Percentiles rank a stretch among this genome's conserved stretches.
phyloP scores from a whole-genome alignment of 2,888 invertebrate species.

The Autographa pulchrina region DNA sequence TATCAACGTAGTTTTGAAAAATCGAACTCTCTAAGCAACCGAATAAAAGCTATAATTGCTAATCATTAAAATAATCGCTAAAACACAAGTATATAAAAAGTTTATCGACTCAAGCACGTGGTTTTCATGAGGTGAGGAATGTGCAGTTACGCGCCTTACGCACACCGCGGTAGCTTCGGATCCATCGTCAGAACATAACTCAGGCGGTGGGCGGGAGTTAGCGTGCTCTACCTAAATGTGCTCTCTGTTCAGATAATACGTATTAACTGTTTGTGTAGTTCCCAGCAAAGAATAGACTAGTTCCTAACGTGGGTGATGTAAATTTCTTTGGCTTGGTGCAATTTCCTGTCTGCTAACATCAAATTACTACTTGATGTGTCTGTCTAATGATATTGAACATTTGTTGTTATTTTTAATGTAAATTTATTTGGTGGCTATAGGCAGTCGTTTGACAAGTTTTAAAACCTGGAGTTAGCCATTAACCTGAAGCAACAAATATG shows the following conservation, averaged over 20 bases:
- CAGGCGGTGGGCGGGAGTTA: slow-evolving; percentile 56
- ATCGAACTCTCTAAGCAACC: not conserved
- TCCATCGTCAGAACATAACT: slow-evolving; percentile 62
- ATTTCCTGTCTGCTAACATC: not conserved
- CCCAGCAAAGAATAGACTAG: slow-evolving; percentile 3
- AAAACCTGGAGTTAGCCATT: too few relatives aligned
- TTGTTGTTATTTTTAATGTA: not conserved
- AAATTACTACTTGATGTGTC: not conserved
- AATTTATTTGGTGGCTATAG: not conserved
- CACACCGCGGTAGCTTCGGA: slow-evolving; percentile 58
- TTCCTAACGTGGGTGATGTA: not conserved
- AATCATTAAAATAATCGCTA: not conserved
- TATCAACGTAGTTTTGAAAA: not conserved
- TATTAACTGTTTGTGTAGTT: slow-evolving; percentile 23
- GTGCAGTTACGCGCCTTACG: slow-evolving; percentile 61
- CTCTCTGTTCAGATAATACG: slow-evolving; percentile 24
- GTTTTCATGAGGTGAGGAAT: slow-evolving; percentile 55
- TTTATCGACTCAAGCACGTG: slow-evolving; percentile 56
- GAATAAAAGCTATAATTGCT: not conserved
- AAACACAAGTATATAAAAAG: slow-evolving; percentile 29
- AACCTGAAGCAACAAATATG: too few relatives aligned
- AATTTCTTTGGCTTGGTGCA: not conserved
- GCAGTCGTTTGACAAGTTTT: not conserved
- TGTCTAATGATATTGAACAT: not conserved
- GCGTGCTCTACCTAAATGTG: slow-evolving; percentile 50